Conservation (phyloP, 2,113 vertebrate genomes). For the Chloropsis hardwickii region DNA sequence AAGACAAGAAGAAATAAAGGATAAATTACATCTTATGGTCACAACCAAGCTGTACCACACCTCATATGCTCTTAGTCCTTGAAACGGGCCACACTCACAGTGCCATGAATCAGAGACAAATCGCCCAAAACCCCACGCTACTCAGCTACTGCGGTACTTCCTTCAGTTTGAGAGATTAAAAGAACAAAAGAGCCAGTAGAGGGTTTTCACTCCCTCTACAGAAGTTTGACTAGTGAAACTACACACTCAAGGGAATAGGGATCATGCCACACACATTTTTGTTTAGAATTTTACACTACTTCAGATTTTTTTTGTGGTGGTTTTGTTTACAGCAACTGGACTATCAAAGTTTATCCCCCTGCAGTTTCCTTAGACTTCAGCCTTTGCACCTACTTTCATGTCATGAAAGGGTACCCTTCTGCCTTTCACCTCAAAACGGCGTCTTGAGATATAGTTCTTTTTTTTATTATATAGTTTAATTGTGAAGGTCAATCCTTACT, state of each 20-base stretch:
- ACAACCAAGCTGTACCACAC: background rate
- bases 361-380: background rate
- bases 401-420: background rate
- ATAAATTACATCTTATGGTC: background rate
- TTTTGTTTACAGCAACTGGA: background rate
- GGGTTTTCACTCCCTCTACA: background rate
- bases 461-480: background rate
- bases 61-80: background rate
- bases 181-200: background rate
- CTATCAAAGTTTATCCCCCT: background rate
- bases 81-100: background rate
- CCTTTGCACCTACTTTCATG: background rate
- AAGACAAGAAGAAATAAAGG: background rate
- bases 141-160: background rate
- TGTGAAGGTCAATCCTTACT: background rate
- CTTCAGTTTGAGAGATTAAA: background rate
- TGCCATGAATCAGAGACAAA: background rate
- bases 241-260: fast-evolving
- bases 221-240: background rate
- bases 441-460: background rate
- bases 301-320: fast-evolving
- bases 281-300: background rate
- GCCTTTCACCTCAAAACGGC: background rate
- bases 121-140: background rate
- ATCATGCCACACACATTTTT: background rate